Conservation (phyloP, 1,140 invertebrate genomes). For the Cecropterus lyciades region DNA sequence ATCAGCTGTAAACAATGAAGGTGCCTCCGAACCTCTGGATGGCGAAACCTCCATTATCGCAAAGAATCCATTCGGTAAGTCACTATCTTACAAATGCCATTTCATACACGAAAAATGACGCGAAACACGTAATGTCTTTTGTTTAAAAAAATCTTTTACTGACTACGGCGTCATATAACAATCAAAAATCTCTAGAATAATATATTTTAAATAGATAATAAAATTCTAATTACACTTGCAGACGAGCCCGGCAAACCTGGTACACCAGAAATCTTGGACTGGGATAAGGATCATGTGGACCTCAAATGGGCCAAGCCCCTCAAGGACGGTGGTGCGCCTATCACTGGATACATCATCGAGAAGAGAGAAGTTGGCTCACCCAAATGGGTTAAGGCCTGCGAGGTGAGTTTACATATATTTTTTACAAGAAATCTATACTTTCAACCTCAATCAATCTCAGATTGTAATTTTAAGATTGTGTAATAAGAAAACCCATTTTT, state of each 20-base stretch:
- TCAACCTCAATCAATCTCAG: too few relatives aligned
- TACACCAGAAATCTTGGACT: constrained; percentile 94
- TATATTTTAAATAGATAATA: too few relatives aligned
- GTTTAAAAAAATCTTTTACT: too few relatives aligned
- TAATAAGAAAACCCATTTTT: too few relatives aligned
- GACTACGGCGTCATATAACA: too few relatives aligned
- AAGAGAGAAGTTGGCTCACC: constrained; percentile 95
- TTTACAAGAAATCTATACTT: too few relatives aligned
- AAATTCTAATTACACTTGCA: constrained; percentile 67
- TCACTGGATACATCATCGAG: constrained; percentile 97
- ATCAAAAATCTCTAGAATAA: too few relatives aligned
- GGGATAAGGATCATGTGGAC: constrained; percentile 97
- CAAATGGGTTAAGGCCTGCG: constrained; percentile 94
- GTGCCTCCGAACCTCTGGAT: constrained; percentile 96
- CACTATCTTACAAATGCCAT: too few relatives aligned
- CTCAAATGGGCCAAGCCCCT: constrained; percentile 95
- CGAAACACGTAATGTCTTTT: too few relatives aligned
- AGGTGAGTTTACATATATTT: constrained; percentile 80
- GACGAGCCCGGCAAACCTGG: constrained; percentile 96
- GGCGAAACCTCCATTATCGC: constrained; percentile 96
- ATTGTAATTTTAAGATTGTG: too few relatives aligned
- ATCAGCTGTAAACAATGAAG: constrained; percentile 97
- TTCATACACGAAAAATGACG: too few relatives aligned
- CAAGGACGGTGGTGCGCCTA: constrained; percentile 96
- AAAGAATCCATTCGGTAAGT: constrained; percentile 98